Conservation (phyloP, 2,113 vertebrate genomes). For the Setophaga coronata region DNA sequence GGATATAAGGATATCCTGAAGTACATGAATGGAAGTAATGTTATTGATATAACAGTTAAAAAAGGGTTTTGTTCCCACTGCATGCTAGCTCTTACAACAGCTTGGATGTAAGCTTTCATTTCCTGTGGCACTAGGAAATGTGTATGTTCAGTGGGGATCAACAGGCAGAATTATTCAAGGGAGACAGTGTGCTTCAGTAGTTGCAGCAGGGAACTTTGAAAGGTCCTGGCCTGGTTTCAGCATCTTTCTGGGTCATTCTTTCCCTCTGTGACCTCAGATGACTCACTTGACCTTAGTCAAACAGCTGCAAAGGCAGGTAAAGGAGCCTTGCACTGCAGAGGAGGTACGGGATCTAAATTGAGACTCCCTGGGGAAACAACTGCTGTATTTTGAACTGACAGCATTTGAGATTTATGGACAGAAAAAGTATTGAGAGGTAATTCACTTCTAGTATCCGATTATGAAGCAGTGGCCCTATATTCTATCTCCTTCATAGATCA, state of each 20-base stretch:
- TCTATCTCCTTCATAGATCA: constrained; percentile 2
- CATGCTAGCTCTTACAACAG: neutral
- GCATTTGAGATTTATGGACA: neutral
- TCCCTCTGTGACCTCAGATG: neutral
- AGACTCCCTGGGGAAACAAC: neutral
- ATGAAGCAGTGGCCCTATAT: neutral
- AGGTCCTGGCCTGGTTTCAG: constrained; percentile 11
- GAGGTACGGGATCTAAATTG: neutral
- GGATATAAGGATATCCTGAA: neutral
- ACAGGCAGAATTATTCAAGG: neutral
- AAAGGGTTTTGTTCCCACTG: neutral
- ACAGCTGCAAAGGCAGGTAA: neutral
- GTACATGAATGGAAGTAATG: neutral
- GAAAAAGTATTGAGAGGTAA: neutral
- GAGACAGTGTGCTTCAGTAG: neutral
- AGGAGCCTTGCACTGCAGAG: neutral
- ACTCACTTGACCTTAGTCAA: constrained; percentile 5
- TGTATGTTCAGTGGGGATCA: neutral
- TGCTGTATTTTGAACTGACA: neutral
- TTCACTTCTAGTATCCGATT: constrained; percentile 2
- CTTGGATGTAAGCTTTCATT: constrained; percentile 5
- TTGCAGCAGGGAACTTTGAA: constrained; percentile 5
- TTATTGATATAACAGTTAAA: neutral
- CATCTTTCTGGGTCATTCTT: constrained; percentile 3
- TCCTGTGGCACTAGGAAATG: neutral